Evolutionary conservation across 2,113 vertebrate genomes (phyloP), one percentile per base, ranked within the genome.

Genomic region (Pipa parva): DNA sequence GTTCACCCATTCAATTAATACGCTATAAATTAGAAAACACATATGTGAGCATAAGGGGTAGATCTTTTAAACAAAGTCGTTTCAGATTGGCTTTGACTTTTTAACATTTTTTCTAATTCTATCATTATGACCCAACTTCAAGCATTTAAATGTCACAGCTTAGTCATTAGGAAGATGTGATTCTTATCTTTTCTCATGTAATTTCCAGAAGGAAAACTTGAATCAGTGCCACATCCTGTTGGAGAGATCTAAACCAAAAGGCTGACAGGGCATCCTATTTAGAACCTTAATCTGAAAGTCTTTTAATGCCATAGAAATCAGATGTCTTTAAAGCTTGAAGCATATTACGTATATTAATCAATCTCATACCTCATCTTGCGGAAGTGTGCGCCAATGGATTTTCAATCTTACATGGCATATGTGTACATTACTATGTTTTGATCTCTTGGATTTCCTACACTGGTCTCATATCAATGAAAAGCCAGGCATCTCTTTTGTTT

Each of bases 321-420:
- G 75, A 61, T 74, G 69, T 77, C 84, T 81, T 80, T 80, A 78
- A 78, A 57, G 71, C 80, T 2, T 28, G 71, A 31, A 81, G 84
- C 78, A 49, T 71, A 73, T 73, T 28, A 70, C 55, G 80, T 78
- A 73, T 85, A 84, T 90, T 84, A 85, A 81, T 78, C 83, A 63
- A 72, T 77, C 83, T 72, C 84, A 83, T 12, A 76, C 75, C 80
- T 63, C 63, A 73, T 1, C 4, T 58, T 64, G 71, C 82, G 89
- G 88, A 90, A 89, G 83, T 15, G 71, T 73, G 61, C 46, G 10
- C 83, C 87, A 83, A 83, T 80, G 79, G 84, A 80, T 71, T 77
- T 79, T 90, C 87, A 83, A 90, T 90, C 89, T 87, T 76, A 73
- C 61, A 39, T 90, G 88, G 83, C 88, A 85, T 72, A 80, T 90